phyloP scores from a whole-genome alignment of 2,888 invertebrate genomes.

The Drosophila monieri region DNA sequence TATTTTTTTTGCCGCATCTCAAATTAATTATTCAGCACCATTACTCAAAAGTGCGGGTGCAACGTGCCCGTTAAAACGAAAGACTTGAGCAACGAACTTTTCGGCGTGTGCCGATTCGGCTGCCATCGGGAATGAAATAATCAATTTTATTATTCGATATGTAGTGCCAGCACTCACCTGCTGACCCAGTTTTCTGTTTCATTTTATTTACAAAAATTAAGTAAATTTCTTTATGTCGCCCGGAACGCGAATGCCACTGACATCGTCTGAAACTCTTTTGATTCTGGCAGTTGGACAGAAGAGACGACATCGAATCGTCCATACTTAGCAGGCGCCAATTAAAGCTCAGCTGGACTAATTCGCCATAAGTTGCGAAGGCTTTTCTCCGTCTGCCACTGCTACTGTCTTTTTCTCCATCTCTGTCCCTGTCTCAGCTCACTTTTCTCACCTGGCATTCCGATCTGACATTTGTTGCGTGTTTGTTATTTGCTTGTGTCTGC shows the following conservation, averaged over 20 bases:
- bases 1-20: constrained; percentile 23
- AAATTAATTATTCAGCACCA: constrained; percentile 66
- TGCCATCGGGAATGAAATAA: constrained; percentile 40
- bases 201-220: constrained; percentile 25
- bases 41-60: constrained; percentile 41
- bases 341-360: constrained; percentile 72
- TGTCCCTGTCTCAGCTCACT: constrained; percentile 14
- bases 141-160: constrained; percentile 39
- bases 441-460: constrained; percentile 48
- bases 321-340: constrained; percentile 59
- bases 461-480: constrained; percentile 62
- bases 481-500: constrained; percentile 32
- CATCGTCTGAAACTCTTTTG: constrained; percentile 8
- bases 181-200: constrained; percentile 60
- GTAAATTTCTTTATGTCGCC: constrained; percentile 33
- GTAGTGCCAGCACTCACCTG: constrained; percentile 49
- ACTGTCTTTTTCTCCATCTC: constrained; percentile 17
- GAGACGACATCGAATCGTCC: constrained; percentile 25
- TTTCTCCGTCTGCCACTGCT: constrained; percentile 45
- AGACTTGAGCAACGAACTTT: constrained; percentile 70
- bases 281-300: constrained; percentile 24
- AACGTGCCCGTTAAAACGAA: constrained; percentile 51
- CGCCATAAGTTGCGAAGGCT: constrained; percentile 65
- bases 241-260: constrained; percentile 7
- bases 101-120: constrained; percentile 8